Evolutionary conservation across 2,113 vertebrate species (phyloP).

Genomic region (Crocuta crocuta): DNA sequence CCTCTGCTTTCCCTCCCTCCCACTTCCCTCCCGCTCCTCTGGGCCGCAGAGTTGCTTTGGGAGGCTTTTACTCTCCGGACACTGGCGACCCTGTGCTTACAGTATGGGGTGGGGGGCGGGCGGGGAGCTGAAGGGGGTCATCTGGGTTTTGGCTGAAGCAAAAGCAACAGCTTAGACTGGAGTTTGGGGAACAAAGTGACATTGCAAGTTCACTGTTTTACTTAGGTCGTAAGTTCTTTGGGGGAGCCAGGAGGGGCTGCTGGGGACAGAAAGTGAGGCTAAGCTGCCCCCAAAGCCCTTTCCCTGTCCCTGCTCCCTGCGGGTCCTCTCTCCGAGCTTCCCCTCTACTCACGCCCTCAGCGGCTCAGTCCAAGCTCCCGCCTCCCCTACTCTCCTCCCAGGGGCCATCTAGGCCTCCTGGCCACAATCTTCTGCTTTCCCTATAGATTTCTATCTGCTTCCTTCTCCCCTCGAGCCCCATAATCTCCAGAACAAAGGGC

Average conservation of each 20-base stretch:
- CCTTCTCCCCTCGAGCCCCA: neutral
- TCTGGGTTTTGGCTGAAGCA: neutral
- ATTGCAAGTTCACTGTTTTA: neutral
- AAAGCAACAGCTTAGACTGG: neutral
- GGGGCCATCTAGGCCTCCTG: neutral
- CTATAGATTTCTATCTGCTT: neutral
- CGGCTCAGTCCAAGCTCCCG: neutral
- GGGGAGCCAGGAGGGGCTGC: neutral
- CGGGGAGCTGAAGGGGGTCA: neutral
- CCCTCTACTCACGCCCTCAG: neutral
- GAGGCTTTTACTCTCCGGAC: neutral
- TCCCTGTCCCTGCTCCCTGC: neutral
- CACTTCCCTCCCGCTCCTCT: neutral
- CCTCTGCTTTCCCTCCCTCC: neutral
- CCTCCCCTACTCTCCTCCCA: neutral
- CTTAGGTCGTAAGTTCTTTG: neutral
- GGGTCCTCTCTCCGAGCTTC: neutral
- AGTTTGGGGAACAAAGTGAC: neutral
- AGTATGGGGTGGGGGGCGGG: neutral
- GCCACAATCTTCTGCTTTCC: neutral
- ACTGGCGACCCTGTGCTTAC: neutral
- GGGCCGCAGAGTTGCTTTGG: too few species aligned
- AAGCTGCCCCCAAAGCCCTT: neutral
- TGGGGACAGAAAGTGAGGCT: neutral
- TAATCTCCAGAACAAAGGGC: neutral